Percentiles rank a stretch among this genome's conserved stretches.
Conservation (phyloP, 2,888 invertebrate genomes). For the Tachystola acroxantha region DNA sequence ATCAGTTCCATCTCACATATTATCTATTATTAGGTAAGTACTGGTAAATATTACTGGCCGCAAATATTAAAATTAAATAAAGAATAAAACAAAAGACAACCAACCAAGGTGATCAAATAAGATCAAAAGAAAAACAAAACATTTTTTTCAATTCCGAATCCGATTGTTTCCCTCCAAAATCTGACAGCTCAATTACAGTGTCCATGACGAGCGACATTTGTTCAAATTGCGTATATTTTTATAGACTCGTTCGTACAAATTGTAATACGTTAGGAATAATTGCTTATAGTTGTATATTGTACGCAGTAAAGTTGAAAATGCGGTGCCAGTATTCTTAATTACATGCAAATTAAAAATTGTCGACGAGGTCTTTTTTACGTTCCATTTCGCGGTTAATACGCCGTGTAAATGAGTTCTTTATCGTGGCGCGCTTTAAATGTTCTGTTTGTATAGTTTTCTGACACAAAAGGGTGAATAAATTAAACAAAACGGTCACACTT, state of each 20-base stretch:
- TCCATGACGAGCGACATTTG: slow-evolving; percentile 65
- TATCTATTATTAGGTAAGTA: too few relatives aligned
- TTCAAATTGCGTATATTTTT: slow-evolving; percentile 62
- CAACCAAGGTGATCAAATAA: slow-evolving; percentile 1
- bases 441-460: slow-evolving; percentile 58
- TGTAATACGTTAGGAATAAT: slow-evolving; percentile 5
- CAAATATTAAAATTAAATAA: not conserved
- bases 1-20: too few relatives aligned
- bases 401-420: slow-evolving; percentile 77
- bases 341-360: slow-evolving; percentile 24
- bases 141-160: slow-evolving; percentile 8
- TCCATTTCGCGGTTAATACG: slow-evolving; percentile 68
- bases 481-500: slow-evolving; percentile 24
- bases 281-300: slow-evolving; percentile 7
- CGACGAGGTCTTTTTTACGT: slow-evolving; percentile 52
- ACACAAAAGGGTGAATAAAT: slow-evolving; percentile 63
- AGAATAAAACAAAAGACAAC: not conserved
- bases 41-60: not conserved
- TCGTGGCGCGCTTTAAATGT: slow-evolving; percentile 59
- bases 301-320: slow-evolving; percentile 23
- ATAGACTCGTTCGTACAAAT: slow-evolving; percentile 26
- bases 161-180: slow-evolving; percentile 53
- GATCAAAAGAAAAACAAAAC: slow-evolving; percentile 6
- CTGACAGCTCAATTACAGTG: slow-evolving; percentile 66
- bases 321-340: slow-evolving; percentile 8